phyloP scores from a whole-genome alignment of 1,140 invertebrate species.

The Drosophila varians region DNA sequence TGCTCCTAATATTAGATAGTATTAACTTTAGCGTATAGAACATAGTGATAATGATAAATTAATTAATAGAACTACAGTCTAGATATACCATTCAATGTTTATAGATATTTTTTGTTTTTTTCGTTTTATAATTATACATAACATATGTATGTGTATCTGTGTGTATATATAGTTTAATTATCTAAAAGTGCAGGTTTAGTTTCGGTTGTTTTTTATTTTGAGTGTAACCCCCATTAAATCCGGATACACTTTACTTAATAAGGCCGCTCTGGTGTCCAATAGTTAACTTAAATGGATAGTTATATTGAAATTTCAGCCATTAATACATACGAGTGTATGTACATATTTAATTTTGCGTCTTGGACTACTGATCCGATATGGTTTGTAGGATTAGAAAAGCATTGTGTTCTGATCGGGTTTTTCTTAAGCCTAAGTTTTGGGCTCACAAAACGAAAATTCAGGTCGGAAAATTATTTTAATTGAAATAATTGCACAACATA shows the following conservation, averaged over 20 bases:
- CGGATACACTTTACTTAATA: constrained; percentile 50
- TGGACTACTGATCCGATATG: constrained; percentile 4
- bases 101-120: constrained; percentile 23
- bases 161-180: constrained; percentile 46
- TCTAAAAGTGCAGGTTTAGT: constrained; percentile 59
- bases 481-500: constrained; percentile 55
- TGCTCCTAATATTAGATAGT: constrained; percentile 31
- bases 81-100: constrained; percentile 68
- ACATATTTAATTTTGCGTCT: not conserved
- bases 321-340: not conserved
- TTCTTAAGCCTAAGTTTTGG: constrained; percentile 11
- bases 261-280: constrained; percentile 76
- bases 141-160: constrained; percentile 39
- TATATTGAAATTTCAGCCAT: not conserved
- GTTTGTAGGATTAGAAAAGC: constrained; percentile 15
- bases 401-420: constrained; percentile 17
- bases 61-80: constrained; percentile 66
- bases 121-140: constrained; percentile 31
- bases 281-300: constrained; percentile 1
- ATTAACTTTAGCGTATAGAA: constrained; percentile 48
- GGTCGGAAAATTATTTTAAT: constrained; percentile 23
- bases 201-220: constrained; percentile 37
- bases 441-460: constrained; percentile 6
- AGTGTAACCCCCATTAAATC: constrained; percentile 21
- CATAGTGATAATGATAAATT: constrained; percentile 61